Base-by-base conservation (phyloP, 2,888 invertebrate genomes). In the Chrysopilus asiliformis region DNA sequence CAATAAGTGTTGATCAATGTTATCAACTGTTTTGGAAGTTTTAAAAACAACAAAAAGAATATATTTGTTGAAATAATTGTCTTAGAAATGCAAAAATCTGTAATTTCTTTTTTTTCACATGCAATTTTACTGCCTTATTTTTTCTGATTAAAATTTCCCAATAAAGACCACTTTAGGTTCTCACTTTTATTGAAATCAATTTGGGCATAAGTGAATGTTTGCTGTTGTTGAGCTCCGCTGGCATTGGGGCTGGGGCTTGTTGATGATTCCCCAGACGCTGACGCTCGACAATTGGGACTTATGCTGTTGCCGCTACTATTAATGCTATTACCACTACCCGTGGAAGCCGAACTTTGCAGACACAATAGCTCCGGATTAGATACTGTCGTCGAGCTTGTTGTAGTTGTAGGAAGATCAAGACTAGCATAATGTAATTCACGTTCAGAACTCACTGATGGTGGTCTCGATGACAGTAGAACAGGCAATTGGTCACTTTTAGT, bases 171-270 rank as follows among this genome's bases (percentile, higher is more conserved):
- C 42, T 58, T 65, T 42, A 66, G 52, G 40, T 60, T 61, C 47
- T 73, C 74, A 57, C 74, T 71, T 58, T 76, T 74, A 20, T 72
- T 67, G 62, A 84, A 85, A 68, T 84, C 84, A 43, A 85, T 84
- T 66, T 82, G 76, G 44, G 84, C 83, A 62, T 85, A 85, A 26
- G 71, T 70, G 51, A 78, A 73, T 40, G 65, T 61, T 29, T 68
- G 53, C 41, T 57, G 51, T 30, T 51, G 49, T 33, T 53, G 46
- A 32, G 43, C 42, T 51, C 33, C 51, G 38, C 48, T 53, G 39
- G 53, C 50, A 45, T 49, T 50, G 37, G 51, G 49, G 38, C 45
- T 50, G 32, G 55, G 53, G 40, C 53, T 57, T 37, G 51, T 50
- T 44, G 53, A 51, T 40, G 52, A 50, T 40, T 52, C 53, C 41